Evolutionary conservation across 1,140 invertebrate species (phyloP), one percentile per base, ranked within the genome.

Genomic region (Saccostrea cuccullata): DNA sequence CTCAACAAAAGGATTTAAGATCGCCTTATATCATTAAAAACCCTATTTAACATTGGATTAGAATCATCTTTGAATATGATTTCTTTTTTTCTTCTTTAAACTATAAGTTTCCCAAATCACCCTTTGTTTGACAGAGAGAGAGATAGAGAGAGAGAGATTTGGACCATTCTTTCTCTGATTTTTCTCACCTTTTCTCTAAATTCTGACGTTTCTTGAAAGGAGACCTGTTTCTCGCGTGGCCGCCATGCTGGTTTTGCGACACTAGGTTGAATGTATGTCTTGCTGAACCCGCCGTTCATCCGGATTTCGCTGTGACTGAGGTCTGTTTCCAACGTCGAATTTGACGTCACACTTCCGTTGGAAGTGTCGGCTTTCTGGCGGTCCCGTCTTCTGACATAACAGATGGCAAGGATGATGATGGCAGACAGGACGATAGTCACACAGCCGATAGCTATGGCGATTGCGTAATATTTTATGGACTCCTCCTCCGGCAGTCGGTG

Each of bases 381-480:
- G 87, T 92, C 92, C 70, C 88, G 85, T 13, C 92, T 85, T 23
- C 91, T 84, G 84, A 94, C 92, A 20, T 92, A 86, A 47, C 91
- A 92, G 64, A 94, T 94, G 70, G 90, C 86, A 26, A 94, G 88
- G 30, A 94, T 90, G 60, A 94, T 93, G 55, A 90, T 90, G n/a
- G 91, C 92, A 20, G 92, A 92, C 36, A 94, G 82, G 26, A 93
- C 89, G 13, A 92, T 86, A 55, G 93, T 94, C 12, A 92, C 89
- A 87, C 93, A 94, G n/a, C 92, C 88, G 13, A 94, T 89, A 6
- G 89, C 86, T 36, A 94, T 82, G 30, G 92, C 91, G 67, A 94
- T 93, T 67, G 92, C 86, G 55, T 92, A 90, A 56, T 90, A 87
- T 88, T 91, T 92, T 36, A 90, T 87, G 13, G 60, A 36, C 17